These are phyloP conservation scores for Drosophila asahinai DNA, from an alignment of 1,140 invertebrate genomes.

Conservation along the genomic window DNA sequence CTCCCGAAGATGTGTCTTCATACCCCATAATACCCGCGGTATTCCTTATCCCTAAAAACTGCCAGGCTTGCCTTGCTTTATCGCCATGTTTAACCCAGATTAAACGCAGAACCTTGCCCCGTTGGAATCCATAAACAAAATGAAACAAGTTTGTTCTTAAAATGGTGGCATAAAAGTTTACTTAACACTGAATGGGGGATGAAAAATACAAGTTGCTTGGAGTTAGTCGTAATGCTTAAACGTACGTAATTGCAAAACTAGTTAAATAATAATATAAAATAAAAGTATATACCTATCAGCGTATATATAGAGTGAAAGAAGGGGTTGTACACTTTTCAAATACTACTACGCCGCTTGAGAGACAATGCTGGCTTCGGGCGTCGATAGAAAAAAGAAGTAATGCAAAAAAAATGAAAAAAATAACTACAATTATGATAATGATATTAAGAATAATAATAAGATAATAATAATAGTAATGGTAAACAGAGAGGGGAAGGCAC, in stretches of 20 bases:
- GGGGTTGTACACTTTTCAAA: constrained; percentile 21
- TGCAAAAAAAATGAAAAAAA: constrained; percentile 7
- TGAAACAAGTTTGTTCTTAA: constrained; percentile 12
- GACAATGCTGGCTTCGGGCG: neutral
- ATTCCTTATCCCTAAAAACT: too few relatives aligned
- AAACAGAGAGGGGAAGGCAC: constrained; percentile 50
- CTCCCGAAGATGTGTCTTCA: too few relatives aligned
- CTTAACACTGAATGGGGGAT: constrained; percentile 34
- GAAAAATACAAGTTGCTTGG: constrained; percentile 42
- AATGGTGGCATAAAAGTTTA: constrained; percentile 42
- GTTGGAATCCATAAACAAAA: neutral
- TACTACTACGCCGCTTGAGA: constrained; percentile 18
- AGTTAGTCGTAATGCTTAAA: constrained; percentile 35
- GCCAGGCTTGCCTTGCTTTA: too few relatives aligned
- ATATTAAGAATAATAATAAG: constrained; percentile 12
- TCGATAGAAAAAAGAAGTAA: neutral
- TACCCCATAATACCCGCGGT: too few relatives aligned
- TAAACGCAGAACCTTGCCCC: too few relatives aligned
- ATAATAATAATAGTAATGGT: constrained; percentile 25
- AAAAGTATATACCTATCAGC: constrained; percentile 34
- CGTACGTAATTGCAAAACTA: constrained; percentile 24
- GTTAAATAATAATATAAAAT: constrained; percentile 45
- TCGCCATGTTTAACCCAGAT: too few relatives aligned
- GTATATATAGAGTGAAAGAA: constrained; percentile 14
- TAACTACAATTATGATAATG: constrained; percentile 40